Evolutionary conservation across 1,140 invertebrate genomes (phyloP), one percentile per base, ranked within the genome.

Genomic region (Panonychus citri): DNA sequence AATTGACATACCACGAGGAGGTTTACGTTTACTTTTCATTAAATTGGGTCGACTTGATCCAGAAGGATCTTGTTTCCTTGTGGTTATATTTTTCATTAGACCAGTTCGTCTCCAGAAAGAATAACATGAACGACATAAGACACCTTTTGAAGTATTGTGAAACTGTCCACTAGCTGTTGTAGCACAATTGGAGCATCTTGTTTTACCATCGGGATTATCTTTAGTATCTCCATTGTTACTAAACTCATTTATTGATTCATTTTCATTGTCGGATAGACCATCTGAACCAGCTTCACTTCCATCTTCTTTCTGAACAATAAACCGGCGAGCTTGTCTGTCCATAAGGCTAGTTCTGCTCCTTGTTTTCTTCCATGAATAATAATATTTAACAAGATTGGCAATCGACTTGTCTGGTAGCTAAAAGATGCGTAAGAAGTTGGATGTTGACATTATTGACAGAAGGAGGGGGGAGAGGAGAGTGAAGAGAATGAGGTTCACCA

Each of bases 331-430:
- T 69, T 86, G 82, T 55, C 81, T 74, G 70, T 96, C 90, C 84
- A 96, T 94, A 25, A 93, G 71, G 66, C 87, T 94, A 51, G 82
- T 88, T 50, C 86, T 77, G 63, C 82, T 82, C 66, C 87, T 73
- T 13, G 86, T 89, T 67, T 95, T 96, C 68, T 96, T 96, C 90
- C 90, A 96, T 62, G 85, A 88, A 67, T 97, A 97, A 69, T 96
- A 97, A 71, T 94, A 95, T 70, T 94, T 94, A 0, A 97, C 89
- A 62, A 97, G 72, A 64, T 83, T 86, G 27, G 89, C 85, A 63
- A 96, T 93, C 49, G 87, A 85, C 73, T 96, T 96, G 66, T 96
- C 90, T 50, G 90, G 91, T 62, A 96, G 72, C 84, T 88, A 65
- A 43, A 74, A 70, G 62, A 65, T 57, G 60, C 63, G 55, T 30